Base-by-base conservation (phyloP, 1,140 invertebrate genomes). In the Hydropsyche tenuis region DNA sequence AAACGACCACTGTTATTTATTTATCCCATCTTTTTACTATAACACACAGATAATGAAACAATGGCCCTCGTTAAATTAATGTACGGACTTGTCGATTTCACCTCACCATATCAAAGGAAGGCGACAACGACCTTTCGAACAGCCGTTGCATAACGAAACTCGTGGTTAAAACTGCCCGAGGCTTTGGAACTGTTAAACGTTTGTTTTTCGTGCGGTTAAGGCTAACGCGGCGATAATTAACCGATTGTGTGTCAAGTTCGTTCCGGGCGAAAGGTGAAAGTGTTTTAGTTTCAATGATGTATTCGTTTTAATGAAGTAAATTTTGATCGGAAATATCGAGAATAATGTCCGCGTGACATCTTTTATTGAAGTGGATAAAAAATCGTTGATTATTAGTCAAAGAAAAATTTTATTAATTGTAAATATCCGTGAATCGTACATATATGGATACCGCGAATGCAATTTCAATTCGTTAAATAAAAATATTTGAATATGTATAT, bases 141-240 rank as follows among this genome's bases (percentile, higher is more conserved):
- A 46, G 14, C 18, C 16, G 48, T 53, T 53, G 48, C 48, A 53
- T 53, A 53, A 53, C 6, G 18, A 37, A 37, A 37, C 30, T 1
- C 48, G 16, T 16, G 6, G 48, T 53, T 18, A 53, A 53, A 18
- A 53, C 20, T 1, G 48, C 48, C 16, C 16, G 14, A 20, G 48
- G 48, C 48, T 2, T 9, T 53, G 16, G 45, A 20, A 18, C 20
- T 18, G 48, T 53, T 53, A 53, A 18, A 53, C 16, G 30, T 9
- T 6, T 20, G 48, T 20, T 53, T 53, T 20, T 53, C 48, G 16
- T 37, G 16, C 48, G 48, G 16, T 18, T 53, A 53, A 53, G 48
- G 48, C 48, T 53, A 53, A 53, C 16, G 18, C 48, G 48, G 16
- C 16, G 48, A 53, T 53, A 53, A 53, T 53, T 53, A 53, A 53